Evolutionary conservation across 2,888 invertebrate species (phyloP), one percentile per base, ranked within the genome.

Genomic region (Metalampra italica): DNA sequence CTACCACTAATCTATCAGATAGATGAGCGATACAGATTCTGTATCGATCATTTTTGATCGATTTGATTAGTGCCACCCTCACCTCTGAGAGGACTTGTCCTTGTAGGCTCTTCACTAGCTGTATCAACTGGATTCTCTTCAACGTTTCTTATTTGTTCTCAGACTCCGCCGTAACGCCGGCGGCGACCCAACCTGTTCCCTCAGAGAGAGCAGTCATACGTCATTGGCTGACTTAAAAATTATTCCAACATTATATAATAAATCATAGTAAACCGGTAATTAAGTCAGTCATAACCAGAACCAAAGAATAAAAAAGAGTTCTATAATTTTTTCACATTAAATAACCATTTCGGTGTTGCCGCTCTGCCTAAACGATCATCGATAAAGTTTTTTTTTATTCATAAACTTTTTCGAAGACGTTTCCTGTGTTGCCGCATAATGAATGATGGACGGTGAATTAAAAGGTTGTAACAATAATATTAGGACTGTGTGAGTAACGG

Each of bases 201-300:
- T 58, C 52, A 43, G 66, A 67, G 72, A 76, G 77, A 74, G 70
- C 71, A 77, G 82, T 78, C 80, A 83, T 87, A 86, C 86, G 86
- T 87, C 87, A 85, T 84, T 80, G 83, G 74, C 74, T 57, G 78
- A 71, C 77, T 83, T 71, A 73, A 83, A 82, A 86, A 85, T 82
- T 81, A 85, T 87, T 84, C 85, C 78, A 66, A 71, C 78, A 79
- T 86, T 83, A 82, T 77, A 82, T 75, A 82, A 88, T 89, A 89
- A 89, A 89, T 89, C 88, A 89, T 88, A 83, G 84, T 85, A 81
- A 83, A 79, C 87, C 81, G 68, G 87, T 88, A 89, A 89, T 89
- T 89, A 89, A 87, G 83, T 84, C 84, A 83, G 82, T 86, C 84
- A 84, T 79, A 85, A 78, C 83, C 83, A 81, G 81, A 84, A 82